Evolutionary conservation across 2,113 vertebrate species (phyloP).

Genomic region (Heliornis fulica): DNA sequence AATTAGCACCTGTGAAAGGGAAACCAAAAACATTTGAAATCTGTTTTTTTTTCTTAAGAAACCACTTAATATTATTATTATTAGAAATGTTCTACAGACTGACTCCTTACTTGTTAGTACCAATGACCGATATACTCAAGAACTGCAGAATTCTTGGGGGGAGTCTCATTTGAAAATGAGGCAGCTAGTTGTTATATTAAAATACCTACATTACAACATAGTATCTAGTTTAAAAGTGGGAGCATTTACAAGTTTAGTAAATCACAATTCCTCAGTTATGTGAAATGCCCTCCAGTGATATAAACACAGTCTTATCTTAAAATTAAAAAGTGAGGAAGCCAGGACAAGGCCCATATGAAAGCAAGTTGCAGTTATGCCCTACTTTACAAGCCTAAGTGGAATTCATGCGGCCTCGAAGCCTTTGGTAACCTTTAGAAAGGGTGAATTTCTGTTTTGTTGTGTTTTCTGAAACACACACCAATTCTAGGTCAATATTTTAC

Average conservation of each 20-base stretch:
- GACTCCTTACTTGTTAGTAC: slow-evolving; percentile 68
- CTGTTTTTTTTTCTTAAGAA: slow-evolving; percentile 63
- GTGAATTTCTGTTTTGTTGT: background rate
- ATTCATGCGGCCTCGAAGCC: background rate
- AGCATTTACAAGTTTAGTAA: background rate
- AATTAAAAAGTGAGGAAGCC: background rate
- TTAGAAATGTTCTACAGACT: slow-evolving; percentile 78
- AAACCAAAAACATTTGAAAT: slow-evolving; percentile 63
- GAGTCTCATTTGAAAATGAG: slow-evolving; percentile 48
- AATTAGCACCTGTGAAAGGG: slow-evolving; percentile 66
- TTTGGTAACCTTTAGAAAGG: background rate
- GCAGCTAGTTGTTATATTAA: background rate
- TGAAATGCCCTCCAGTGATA: background rate
- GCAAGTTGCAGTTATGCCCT: background rate
- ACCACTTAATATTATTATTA: slow-evolving; percentile 50
- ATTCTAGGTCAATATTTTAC: background rate
- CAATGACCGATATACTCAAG: slow-evolving; percentile 79
- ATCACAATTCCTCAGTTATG: background rate
- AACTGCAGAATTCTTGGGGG: slow-evolving; percentile 53
- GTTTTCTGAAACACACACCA: background rate
- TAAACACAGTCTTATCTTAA: background rate
- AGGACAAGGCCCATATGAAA: background rate
- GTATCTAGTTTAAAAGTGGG: background rate
- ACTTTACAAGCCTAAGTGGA: background rate
- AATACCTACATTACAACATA: background rate